Evolutionary conservation across 2,113 vertebrate genomes (phyloP).

Genomic region (Alethe castanea): DNA sequence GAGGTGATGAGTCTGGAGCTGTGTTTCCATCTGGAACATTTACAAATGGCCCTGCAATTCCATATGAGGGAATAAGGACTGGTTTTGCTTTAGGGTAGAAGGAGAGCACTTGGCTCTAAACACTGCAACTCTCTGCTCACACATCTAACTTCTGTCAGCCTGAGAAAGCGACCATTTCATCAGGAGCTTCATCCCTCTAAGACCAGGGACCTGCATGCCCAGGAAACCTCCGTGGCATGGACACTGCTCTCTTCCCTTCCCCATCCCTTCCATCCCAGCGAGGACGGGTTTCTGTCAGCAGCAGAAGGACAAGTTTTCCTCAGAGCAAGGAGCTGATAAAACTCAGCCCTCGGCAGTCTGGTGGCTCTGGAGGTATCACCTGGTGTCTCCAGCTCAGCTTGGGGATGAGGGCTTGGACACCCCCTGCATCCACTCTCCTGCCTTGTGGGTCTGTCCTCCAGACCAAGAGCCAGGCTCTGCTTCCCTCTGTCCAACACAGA

Average conservation of each 20-base stretch:
- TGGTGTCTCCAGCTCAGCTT: not conserved
- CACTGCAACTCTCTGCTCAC: not conserved
- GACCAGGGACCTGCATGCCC: not conserved
- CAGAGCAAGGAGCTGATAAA: not conserved
- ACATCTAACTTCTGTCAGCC: not conserved
- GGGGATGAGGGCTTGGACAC: not conserved
- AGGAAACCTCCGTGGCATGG: not conserved
- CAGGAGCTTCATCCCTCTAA: not conserved
- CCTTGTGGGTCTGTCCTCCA: not conserved
- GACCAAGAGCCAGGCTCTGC: not conserved
- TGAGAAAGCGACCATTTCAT: not conserved
- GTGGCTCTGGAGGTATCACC: not conserved
- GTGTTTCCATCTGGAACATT: not conserved
- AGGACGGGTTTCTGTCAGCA: not conserved
- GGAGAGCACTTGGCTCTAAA: not conserved
- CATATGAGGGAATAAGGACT: slow-evolving; percentile 5
- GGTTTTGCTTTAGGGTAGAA: not conserved
- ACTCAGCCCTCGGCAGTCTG: not conserved
- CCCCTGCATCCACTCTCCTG: not conserved
- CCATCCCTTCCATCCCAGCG: not conserved
- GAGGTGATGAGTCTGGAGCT: not conserved
- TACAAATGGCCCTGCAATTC: not conserved
- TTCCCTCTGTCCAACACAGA: not conserved
- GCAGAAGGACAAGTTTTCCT: not conserved
- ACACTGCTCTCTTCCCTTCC: not conserved